These are phyloP conservation scores for Elachura formosa DNA, from an alignment of 2,113 vertebrate species.

Conservation along the genomic window DNA sequence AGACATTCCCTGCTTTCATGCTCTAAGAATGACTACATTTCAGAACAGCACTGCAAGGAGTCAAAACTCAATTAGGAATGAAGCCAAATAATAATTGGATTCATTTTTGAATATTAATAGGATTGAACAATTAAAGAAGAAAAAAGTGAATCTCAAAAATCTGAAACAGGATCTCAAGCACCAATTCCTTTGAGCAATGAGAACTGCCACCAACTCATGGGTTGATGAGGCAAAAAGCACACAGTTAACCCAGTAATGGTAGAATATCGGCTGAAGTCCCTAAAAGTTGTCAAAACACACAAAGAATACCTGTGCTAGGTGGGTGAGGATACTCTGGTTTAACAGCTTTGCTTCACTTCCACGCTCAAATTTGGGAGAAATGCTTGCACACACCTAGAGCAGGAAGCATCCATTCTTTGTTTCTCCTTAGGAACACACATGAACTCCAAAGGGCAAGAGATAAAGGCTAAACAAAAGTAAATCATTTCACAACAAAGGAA, in stretches of 20 bases:
- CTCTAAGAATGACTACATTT: background rate
- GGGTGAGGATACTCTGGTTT: background rate
- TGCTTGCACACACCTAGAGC: background rate
- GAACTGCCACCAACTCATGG: background rate
- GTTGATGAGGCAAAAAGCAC: background rate
- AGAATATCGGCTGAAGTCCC: background rate
- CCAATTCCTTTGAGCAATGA: background rate
- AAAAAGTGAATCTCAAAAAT: background rate
- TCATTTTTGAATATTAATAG: background rate
- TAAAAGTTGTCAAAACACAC: background rate
- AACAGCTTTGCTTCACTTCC: background rate
- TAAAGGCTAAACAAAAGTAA: conserved; percentile 36
- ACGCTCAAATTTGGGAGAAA: background rate
- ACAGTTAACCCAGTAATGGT: background rate
- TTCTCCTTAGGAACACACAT: conserved; percentile 10
- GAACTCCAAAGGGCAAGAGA: conserved; percentile 17
- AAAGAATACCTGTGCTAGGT: background rate
- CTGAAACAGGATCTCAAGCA: background rate
- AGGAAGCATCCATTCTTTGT: conserved; percentile 16
- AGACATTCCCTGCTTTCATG: background rate
- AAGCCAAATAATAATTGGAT: conserved; percentile 12
- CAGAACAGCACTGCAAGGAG: background rate
- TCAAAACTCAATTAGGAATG: background rate
- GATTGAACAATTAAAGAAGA: background rate
- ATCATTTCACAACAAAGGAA: conserved; percentile 2